A percentile compares a stretch with the other conserved stretches of the same genome.
Conservation (phyloP, 2,888 invertebrate species). For the Heliconius cydno region DNA sequence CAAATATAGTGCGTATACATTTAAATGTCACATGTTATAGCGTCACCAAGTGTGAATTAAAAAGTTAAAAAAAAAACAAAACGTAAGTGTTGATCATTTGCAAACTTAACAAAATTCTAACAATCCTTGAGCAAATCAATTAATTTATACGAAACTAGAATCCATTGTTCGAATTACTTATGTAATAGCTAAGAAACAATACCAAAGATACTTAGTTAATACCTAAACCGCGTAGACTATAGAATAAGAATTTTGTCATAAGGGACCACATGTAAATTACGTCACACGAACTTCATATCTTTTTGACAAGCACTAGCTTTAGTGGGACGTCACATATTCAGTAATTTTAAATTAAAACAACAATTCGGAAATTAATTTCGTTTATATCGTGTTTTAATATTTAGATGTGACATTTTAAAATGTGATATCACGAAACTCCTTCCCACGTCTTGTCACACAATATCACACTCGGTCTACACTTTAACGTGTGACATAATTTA, state of each 20-base stretch:
- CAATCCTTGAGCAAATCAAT: constrained; percentile 72
- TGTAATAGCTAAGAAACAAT: constrained; percentile 47
- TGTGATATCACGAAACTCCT: not conserved
- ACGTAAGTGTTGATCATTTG: constrained; percentile 48
- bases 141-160: constrained; percentile 53
- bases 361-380: not conserved
- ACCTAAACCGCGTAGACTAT: constrained; percentile 23
- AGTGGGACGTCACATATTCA: constrained; percentile 4
- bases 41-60: constrained; percentile 48
- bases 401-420: not conserved
- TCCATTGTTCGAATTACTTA: constrained; percentile 66
- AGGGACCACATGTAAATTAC: constrained; percentile 30
- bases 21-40: constrained; percentile 55
- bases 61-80: constrained; percentile 47
- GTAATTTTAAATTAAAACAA: not conserved
- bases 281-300: not conserved
- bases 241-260: constrained; percentile 50
- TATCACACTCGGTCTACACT: not conserved
- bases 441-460: not conserved
- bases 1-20: constrained; percentile 50
- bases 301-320: not conserved
- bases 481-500: constrained; percentile 1
- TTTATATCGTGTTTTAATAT: not conserved
- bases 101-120: constrained; percentile 59
- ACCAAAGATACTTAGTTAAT: constrained; percentile 24